These are phyloP conservation scores for Drosophila burlai DNA, from an alignment of 1,140 invertebrate species.

Conservation along the genomic window DNA sequence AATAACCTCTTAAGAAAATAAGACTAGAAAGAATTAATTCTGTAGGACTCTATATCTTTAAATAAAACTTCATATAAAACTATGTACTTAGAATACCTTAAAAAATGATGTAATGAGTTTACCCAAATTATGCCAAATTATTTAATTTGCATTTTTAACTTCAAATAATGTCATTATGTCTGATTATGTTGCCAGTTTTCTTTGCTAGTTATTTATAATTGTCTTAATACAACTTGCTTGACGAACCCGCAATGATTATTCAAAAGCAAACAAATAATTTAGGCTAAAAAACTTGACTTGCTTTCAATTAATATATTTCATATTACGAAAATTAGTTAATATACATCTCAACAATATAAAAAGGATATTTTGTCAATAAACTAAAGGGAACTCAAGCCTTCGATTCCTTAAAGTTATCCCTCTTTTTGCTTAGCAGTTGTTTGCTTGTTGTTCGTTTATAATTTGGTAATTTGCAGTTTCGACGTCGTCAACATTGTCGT, in stretches of 20 bases:
- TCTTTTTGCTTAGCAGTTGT: conserved; percentile 31
- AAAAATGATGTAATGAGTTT: neutral
- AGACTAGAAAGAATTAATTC: too few relatives aligned
- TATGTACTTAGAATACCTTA: neutral
- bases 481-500: conserved; percentile 70
- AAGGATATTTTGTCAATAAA: neutral
- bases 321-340: neutral
- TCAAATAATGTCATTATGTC: neutral
- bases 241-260: neutral
- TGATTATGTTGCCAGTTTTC: neutral
- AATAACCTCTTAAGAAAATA: neutral
- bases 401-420: conserved; percentile 9
- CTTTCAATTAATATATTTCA: neutral
- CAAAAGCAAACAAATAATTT: neutral
- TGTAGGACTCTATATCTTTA: too few relatives aligned
- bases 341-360: too few relatives aligned
- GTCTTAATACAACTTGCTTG: neutral
- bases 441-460: conserved; percentile 67
- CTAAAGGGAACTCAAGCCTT: neutral
- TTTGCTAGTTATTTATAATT: neutral
- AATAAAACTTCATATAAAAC: too few relatives aligned
- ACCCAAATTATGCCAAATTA: neutral
- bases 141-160: neutral
- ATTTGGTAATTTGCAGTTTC: conserved; percentile 83
- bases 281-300: neutral